phyloP scores from a whole-genome alignment of 2,113 vertebrate species.

The Ochotona princeps region DNA sequence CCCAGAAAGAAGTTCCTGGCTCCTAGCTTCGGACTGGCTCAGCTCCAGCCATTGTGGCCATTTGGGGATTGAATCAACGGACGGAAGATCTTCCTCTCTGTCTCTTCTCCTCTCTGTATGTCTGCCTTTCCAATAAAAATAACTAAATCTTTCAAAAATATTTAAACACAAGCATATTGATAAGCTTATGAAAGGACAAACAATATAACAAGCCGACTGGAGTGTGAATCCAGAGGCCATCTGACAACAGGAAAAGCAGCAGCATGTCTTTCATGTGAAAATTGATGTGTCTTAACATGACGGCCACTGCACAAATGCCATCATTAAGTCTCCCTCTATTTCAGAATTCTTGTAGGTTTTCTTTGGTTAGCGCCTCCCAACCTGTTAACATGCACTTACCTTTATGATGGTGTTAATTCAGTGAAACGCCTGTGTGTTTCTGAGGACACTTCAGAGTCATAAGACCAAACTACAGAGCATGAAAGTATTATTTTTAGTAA shows the following conservation, averaged over 20 bases:
- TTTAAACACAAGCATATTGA: neutral
- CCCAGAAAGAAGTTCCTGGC: too few species aligned
- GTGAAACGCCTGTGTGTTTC: neutral
- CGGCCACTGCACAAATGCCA: neutral
- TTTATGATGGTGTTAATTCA: neutral
- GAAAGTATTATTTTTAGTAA: slow-evolving; percentile 37
- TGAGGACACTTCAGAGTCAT: slow-evolving; percentile 1
- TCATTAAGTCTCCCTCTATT: neutral
- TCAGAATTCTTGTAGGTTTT: slow-evolving; percentile 2
- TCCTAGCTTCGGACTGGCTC: too few species aligned
- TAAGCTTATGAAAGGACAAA: neutral
- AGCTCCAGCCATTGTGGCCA: too few species aligned
- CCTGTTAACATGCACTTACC: neutral
- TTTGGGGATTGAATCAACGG: too few species aligned
- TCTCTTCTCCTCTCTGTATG: too few species aligned
- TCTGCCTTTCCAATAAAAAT: too few species aligned
- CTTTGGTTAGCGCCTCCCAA: slow-evolving; percentile 36
- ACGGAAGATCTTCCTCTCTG: too few species aligned
- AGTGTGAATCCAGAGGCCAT: neutral
- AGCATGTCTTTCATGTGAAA: neutral
- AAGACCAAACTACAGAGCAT: neutral
- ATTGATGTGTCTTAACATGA: neutral
- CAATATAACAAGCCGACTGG: neutral
- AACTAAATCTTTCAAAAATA: neutral
- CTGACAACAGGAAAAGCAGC: neutral